Percentiles rank a stretch among this genome's conserved stretches.
These are phyloP conservation scores for Rhyacichthys aspro DNA, from an alignment of 2,797 vertebrate species.

Conservation along the genomic window DNA sequence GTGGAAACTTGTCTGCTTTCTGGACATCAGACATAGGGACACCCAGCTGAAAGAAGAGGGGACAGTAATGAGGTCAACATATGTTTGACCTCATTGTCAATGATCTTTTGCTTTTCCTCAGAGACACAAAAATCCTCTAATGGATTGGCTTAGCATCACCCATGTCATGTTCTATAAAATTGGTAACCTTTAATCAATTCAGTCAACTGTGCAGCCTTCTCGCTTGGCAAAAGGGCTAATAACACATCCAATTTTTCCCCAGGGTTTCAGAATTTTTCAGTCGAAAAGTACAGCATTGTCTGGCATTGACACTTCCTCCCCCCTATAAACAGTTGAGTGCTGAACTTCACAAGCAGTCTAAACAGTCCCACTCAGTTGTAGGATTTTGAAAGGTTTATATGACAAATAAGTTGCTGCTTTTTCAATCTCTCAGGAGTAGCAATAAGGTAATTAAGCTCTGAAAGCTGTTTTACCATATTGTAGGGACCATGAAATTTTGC, in stretches of 20 bases:
- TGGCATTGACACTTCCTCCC: neutral
- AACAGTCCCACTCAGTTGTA: too few species aligned
- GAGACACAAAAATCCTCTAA: too few species aligned
- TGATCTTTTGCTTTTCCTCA: too few species aligned
- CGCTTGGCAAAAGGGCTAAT: neutral
- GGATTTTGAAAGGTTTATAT: constrained; percentile 25
- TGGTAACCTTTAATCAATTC: neutral
- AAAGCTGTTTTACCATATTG: neutral
- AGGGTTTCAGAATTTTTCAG: neutral
- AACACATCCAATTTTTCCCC: neutral
- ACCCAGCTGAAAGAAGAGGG: too few species aligned
- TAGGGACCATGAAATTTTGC: constrained; percentile 6
- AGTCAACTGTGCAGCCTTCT: neutral
- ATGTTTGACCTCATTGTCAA: too few species aligned
- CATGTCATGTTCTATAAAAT: constrained; percentile 14
- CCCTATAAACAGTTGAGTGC: too few species aligned
- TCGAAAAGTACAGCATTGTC: neutral
- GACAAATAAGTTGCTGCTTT: constrained; percentile 3
- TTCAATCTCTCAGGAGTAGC: neutral
- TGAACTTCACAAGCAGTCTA: too few species aligned
- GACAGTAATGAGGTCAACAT: too few species aligned
- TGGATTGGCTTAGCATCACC: too few species aligned
- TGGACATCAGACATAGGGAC: too few species aligned
- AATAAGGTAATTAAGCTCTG: constrained; percentile 10
- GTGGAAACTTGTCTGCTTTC: too few species aligned